A percentile compares a stretch with the other conserved stretches of the same genome.
Conservation (phyloP, 30 jellyfish, hydroid and myxozoan genomes). For the Pseudorhiza aurosa region DNA sequence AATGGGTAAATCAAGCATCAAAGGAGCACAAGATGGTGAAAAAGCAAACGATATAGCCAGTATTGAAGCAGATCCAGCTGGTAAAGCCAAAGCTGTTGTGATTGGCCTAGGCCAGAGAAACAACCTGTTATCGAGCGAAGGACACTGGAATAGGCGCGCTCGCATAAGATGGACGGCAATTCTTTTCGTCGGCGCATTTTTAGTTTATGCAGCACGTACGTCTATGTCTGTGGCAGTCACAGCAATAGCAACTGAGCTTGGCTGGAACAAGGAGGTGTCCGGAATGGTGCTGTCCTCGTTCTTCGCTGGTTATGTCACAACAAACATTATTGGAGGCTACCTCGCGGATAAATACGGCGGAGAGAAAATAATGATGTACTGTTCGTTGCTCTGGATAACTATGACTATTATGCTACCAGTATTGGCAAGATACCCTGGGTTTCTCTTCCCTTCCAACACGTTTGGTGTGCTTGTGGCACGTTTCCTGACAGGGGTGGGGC, state of each 20-base stretch:
- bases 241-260: constrained; percentile 86
- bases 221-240: constrained; percentile 97
- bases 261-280: constrained; percentile 97
- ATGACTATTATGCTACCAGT: constrained; percentile 82
- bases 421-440: constrained; percentile 71
- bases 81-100: constrained; percentile 53
- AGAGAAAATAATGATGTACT: constrained; percentile 79
- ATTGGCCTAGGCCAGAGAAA: neutral
- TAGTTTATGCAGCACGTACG: constrained; percentile 91
- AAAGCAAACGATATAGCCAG: constrained; percentile 1
- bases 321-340: constrained; percentile 95
- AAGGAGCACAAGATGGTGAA: constrained; percentile 26
- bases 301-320: constrained; percentile 95
- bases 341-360: constrained; percentile 97
- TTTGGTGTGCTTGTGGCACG: constrained; percentile 82
- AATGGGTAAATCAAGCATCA: constrained; percentile 34
- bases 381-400: constrained; percentile 77
- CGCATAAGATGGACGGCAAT: constrained; percentile 85
- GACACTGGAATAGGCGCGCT: constrained; percentile 85
- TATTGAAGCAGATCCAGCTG: constrained; percentile 62
- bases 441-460: constrained; percentile 71
- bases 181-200: constrained; percentile 79
- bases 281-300: constrained; percentile 99
- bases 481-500: constrained; percentile 98
- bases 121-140: neutral